Evolutionary conservation across 64 coral and sea anemone genomes (phyloP), one percentile per base, ranked within the genome.

Genomic region (Platygyra sinensis): DNA sequence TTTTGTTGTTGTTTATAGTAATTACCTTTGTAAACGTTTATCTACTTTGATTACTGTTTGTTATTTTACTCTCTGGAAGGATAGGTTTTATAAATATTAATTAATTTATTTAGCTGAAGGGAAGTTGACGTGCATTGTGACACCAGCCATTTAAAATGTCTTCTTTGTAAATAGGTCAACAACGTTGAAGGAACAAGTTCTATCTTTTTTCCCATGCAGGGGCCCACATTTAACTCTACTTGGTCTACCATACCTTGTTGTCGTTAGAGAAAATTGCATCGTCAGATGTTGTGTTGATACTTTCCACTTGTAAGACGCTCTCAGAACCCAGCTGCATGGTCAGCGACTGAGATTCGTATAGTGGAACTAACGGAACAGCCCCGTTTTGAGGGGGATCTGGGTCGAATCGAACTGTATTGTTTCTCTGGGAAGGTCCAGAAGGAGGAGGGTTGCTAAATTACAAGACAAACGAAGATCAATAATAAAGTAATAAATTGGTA

Each of bases 261-360:
- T 79, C 49, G 51, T 46, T 28, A 0, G 76, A 54, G 49, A 79
- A 79, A 57, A 79, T 79, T 14, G 76, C 76, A 54, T 79, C 76
- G 16, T 55, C n/a, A 16, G 76, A 54, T 15, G 76, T 5, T 13
- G 76, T 79, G 22, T 79, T 54, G 4, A 79, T 50, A 5, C 10
- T 39, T 29, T 79, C 76, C 12, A 79, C 76, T 16, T 79, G 76
- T 8, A 79, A 30, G 1, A 25, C 25, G 28, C 12, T 52, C 51
- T 79, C 76, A 5, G 49, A 10, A 4, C 76, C 76, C 13, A 79
- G 20, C 24, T 52, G 20, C 76, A 79, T 79, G 6, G 49, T 57
- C 49, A 79, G 3, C 7, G 76, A 79, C 76, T 79, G 76, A 13
- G 55, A 50, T 79, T 79, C 76, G 27, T 28, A 55, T 13, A 55